Base-by-base conservation (phyloP, 2,888 invertebrate genomes). In the Drosophila mettleri region DNA sequence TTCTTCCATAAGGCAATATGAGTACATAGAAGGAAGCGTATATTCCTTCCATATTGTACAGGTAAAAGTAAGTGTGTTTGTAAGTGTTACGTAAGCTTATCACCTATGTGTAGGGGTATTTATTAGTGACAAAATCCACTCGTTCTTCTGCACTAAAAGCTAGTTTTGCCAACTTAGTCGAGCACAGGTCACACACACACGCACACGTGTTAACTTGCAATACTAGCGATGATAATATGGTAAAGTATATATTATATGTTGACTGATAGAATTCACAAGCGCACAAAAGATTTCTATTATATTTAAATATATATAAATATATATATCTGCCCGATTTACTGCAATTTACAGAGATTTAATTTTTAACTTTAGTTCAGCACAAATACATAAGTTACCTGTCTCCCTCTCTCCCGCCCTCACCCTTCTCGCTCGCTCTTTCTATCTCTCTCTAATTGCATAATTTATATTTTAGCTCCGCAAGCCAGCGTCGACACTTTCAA, bases 401-500 rank as follows among this genome's bases (percentile, higher is more conserved):
- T 27, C 16, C 10, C 9, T 27, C 24, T 14, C 14, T 31, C 10
- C 16, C 16, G 7, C 3, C 7, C 27, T 16, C n/a, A n/a, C n/a
- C 22, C 22, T n/a, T 27, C 29, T 39, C 18, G 34, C 7, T 49
- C 31, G 24, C 2, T 22, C 1, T 22, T 1, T 2, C 3, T 12
- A 7, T 39, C 18, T 14, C 9, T 43, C 8, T 38, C 7, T 54
- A 48, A 34, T 34, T 51, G 14, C n/a, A 18, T 34, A n/a, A n/a
- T 49, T 33, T 49, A 14, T 62, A 12, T 78, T 83, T 52, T 69
- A 98, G 97, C 96, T 98, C 93, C 97, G 98, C 94, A 98, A 98
- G 95, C 98, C 98, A 93, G 97, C 97, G 93, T 98, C 98, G 93
- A 97, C 97, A 93, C 96, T 98, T 93, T 98, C 98, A 94, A 97